Base-by-base conservation (phyloP, 23 tunicate genomes). In the Corella eumyota region DNA sequence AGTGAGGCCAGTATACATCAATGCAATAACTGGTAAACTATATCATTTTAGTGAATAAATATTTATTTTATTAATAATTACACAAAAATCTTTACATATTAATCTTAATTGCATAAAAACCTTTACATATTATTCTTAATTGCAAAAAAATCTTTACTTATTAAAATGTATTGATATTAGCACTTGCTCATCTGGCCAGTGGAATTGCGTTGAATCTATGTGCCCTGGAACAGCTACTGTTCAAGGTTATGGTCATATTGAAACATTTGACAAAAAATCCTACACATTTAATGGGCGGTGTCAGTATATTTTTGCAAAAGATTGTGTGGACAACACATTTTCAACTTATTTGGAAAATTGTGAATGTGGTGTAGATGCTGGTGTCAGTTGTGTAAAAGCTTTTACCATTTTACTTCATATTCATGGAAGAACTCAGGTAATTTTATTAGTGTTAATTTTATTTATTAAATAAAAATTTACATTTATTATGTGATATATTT, bases 1-100 rank as follows among this genome's bases (percentile, higher is more conserved):
- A 50, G 37, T 4, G 58, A n/a, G 22, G 26, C 66, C 1, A 59
- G 58, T 25, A 67, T 67, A 32, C 67, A 67, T 34, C 67, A 76
- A 44, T 76, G 83, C 68, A 67, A 76, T 32, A 50, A 67, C 32
- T 76, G 83, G 83, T 76, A 59, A n/a, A n/a, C n/a, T n/a, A n/a
- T n/a, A n/a, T n/a, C n/a, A n/a, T n/a, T n/a, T n/a, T n/a, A n/a
- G n/a, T n/a, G n/a, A n/a, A n/a, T n/a, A n/a, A n/a, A n/a, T n/a
- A n/a, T n/a, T n/a, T n/a, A n/a, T n/a, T n/a, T n/a, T n/a, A n/a
- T n/a, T n/a, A n/a, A n/a, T n/a, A n/a, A n/a, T n/a, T n/a, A n/a
- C n/a, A n/a, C n/a, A n/a, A n/a, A n/a, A n/a, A n/a, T n/a, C n/a
- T n/a, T n/a, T n/a, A n/a, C n/a, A n/a, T n/a, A n/a, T n/a, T n/a